A percentile compares a stretch with the other conserved stretches of the same genome.
These are phyloP conservation scores for Drosophila virilis DNA, from an alignment of 1,140 invertebrate species.

Conservation along the genomic window DNA sequence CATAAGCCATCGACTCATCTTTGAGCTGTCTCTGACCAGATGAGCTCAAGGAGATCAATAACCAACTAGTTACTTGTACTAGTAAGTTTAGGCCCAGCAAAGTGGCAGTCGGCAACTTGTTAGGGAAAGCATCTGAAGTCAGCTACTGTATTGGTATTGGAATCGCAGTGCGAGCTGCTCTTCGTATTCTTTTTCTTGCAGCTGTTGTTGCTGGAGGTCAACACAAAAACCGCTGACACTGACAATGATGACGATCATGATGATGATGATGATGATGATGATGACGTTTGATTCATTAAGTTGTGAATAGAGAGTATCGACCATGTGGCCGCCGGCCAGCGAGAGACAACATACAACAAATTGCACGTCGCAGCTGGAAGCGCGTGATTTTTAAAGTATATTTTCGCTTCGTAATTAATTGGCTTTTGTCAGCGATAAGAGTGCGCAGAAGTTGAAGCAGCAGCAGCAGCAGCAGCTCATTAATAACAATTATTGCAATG, in stretches of 20 bases:
- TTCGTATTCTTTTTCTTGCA: background rate
- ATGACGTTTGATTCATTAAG: background rate
- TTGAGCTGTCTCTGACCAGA: background rate
- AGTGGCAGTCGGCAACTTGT: background rate
- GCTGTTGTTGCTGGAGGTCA: slow-evolving; percentile 9
- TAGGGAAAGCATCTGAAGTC: background rate
- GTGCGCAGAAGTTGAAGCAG: background rate
- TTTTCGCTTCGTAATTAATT: background rate
- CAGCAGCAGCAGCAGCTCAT: slow-evolving; percentile 5
- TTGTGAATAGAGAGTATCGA: background rate
- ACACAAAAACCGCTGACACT: background rate
- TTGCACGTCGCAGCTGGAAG: background rate
- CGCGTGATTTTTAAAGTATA: slow-evolving; percentile 23
- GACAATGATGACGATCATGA: background rate
- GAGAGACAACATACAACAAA: background rate
- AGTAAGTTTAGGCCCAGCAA: background rate
- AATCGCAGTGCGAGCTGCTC: background rate
- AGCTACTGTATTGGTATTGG: background rate
- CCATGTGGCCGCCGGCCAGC: background rate
- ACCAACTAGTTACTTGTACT: background rate
- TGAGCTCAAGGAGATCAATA: background rate
- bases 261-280: background rate
- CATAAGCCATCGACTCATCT: background rate
- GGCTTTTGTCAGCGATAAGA: background rate
- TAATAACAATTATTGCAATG: slow-evolving; percentile 36